Percentiles rank a stretch among this genome's conserved stretches.
Evolutionary conservation across 2,888 invertebrate genomes (phyloP).

Genomic region (Conchocele bisecta): DNA sequence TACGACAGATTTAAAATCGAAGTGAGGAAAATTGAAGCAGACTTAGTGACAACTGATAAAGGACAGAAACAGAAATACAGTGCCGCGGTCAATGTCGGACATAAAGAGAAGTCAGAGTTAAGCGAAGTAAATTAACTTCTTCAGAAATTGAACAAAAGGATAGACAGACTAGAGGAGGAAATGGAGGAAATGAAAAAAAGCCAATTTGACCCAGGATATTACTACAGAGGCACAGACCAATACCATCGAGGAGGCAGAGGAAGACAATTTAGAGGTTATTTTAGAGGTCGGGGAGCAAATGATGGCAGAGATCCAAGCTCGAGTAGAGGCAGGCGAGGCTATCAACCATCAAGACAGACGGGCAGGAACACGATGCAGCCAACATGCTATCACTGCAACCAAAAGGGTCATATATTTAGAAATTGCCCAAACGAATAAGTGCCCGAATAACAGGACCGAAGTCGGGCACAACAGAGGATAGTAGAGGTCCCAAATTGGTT

Average conservation of each 20-base stretch:
- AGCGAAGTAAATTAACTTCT: not conserved
- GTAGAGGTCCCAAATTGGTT: too few relatives aligned
- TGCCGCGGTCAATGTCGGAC: too few relatives aligned
- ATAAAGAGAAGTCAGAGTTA: too few relatives aligned
- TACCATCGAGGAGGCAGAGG: too few relatives aligned
- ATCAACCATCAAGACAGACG: not conserved
- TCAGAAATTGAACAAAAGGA: not conserved
- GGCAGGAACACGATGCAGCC: not conserved
- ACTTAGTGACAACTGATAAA: too few relatives aligned
- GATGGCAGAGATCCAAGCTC: not conserved
- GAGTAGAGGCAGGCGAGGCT: not conserved
- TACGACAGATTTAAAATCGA: conserved; percentile 8
- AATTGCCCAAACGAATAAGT: conserved; percentile 1
- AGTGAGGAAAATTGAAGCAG: conserved; percentile 7
- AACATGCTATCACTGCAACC: not conserved
- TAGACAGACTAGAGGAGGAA: conserved; percentile 3
- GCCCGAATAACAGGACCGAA: not conserved
- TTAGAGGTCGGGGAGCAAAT: not conserved
- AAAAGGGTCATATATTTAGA: not conserved
- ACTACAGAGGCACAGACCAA: too few relatives aligned
- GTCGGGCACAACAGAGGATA: too few relatives aligned
- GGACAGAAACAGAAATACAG: too few relatives aligned
- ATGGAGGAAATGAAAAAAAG: conserved; percentile 3
- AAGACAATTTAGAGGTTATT: too few relatives aligned
- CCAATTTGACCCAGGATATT: too few relatives aligned